These are phyloP conservation scores for Macrobrachium rosenbergii DNA, from an alignment of 1,140 invertebrate species.

Conservation along the genomic window DNA sequence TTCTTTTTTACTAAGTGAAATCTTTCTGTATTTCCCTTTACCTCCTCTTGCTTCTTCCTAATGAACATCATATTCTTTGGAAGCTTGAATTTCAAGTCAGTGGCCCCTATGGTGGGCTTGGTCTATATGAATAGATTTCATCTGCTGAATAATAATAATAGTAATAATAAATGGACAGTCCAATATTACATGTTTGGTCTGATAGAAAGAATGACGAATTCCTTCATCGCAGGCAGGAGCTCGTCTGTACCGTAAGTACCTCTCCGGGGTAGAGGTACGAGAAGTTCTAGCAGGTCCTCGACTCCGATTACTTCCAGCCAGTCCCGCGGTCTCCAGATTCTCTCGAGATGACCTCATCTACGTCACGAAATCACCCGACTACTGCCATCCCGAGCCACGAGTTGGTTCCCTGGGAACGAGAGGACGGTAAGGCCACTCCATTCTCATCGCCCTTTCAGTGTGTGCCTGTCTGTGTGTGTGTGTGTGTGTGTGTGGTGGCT, in stretches of 20 bases:
- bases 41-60: too few species aligned
- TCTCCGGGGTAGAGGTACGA: conserved; percentile 51
- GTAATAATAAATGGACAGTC: too few species aligned
- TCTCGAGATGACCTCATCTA: conserved; percentile 91
- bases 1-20: too few species aligned
- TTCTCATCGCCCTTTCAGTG: background rate
- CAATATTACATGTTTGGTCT: too few species aligned
- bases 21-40: too few species aligned
- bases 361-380: conserved; percentile 89
- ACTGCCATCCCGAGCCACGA: conserved; percentile 78
- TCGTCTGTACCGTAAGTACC: conserved; percentile 72
- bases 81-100: too few species aligned
- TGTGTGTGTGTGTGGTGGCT: too few species aligned
- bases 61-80: too few species aligned
- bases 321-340: conserved; percentile 78
- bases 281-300: conserved; percentile 52
- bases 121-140: too few species aligned
- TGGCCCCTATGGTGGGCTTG: too few species aligned
- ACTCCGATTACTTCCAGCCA: conserved; percentile 52
- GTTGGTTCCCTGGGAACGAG: conserved; percentile 79
- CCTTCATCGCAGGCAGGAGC: conserved; percentile 71
- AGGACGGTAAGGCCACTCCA: conserved; percentile 57
- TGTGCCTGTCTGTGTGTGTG: too few species aligned
- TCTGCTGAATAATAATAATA: too few species aligned
- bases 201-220: background rate